Conservation (phyloP, 1,140 invertebrate genomes). For the Drosophila jambulina region DNA sequence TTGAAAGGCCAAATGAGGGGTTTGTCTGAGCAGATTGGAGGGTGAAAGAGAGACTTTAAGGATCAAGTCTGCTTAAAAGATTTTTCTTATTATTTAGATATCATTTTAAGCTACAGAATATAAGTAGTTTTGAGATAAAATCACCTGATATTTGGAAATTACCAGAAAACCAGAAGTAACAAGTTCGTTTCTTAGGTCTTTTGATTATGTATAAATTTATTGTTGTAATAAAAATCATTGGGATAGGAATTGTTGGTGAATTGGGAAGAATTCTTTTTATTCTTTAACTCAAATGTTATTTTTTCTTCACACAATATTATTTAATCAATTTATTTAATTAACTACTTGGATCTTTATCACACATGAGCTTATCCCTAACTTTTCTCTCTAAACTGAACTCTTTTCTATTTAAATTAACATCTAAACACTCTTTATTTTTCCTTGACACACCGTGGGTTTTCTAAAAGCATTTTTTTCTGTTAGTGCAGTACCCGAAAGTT, state of each 20-base stretch:
- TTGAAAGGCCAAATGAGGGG: conserved; percentile 21
- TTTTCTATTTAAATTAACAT: not conserved
- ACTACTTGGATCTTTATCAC: not conserved
- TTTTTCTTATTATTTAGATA: not conserved
- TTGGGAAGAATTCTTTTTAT: not conserved
- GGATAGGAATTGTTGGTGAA: not conserved
- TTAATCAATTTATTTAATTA: not conserved
- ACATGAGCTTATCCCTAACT: not conserved
- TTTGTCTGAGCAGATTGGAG: conserved; percentile 13
- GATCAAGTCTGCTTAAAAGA: not conserved
- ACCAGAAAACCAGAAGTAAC: too few relatives aligned
- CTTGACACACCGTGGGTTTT: not conserved
- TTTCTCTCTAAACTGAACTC: not conserved
- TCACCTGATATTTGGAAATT: too few relatives aligned
- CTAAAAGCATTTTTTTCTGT: not conserved
- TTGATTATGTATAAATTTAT: not conserved
- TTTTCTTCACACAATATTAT: not conserved
- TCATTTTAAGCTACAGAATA: not conserved
- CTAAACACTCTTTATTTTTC: not conserved
- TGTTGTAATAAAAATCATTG: not conserved
- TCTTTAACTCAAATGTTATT: not conserved
- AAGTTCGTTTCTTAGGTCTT: conserved; percentile 1
- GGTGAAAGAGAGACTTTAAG: not conserved
- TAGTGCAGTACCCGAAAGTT: not conserved
- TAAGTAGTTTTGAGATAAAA: too few relatives aligned